Conservation (phyloP, 2,888 invertebrate genomes). For the Himalopsyche anomala region DNA sequence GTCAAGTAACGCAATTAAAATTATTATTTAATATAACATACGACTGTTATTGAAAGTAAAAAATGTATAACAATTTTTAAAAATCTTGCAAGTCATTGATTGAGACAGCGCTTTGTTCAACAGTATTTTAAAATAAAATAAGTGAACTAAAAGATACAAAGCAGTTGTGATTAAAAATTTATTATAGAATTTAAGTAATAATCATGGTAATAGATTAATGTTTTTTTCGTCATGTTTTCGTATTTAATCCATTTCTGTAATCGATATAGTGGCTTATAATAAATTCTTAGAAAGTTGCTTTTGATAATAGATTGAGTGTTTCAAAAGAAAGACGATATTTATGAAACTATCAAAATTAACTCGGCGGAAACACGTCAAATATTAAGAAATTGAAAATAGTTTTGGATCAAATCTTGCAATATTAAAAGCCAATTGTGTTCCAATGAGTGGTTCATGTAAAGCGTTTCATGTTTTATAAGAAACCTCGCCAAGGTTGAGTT, state of each 20-base stretch:
- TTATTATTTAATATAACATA: too few relatives aligned
- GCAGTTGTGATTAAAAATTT: too few relatives aligned
- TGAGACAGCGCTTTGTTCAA: too few relatives aligned
- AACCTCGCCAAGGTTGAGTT: neutral
- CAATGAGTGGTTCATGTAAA: neutral
- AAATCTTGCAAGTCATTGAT: too few relatives aligned
- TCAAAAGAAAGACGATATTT: constrained; percentile 42
- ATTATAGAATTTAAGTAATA: too few relatives aligned
- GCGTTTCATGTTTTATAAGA: constrained; percentile 14
- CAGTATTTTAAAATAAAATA: too few relatives aligned
- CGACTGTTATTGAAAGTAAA: too few relatives aligned
- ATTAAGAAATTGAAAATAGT: constrained; percentile 8
- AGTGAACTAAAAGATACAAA: too few relatives aligned
- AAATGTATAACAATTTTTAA: too few relatives aligned
- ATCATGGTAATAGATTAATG: neutral
- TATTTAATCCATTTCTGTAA: neutral
- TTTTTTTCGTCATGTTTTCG: neutral
- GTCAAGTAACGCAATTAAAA: too few relatives aligned
- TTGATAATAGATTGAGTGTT: constrained; percentile 8
- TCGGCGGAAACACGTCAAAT: constrained; percentile 28
- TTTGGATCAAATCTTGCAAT: neutral
- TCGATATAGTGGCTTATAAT: neutral
- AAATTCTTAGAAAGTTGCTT: neutral
- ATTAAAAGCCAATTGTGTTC: constrained; percentile 7
- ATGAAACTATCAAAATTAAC: constrained; percentile 23